Conservation (phyloP, 2,888 invertebrate genomes). For the Steromphala cineraria region DNA sequence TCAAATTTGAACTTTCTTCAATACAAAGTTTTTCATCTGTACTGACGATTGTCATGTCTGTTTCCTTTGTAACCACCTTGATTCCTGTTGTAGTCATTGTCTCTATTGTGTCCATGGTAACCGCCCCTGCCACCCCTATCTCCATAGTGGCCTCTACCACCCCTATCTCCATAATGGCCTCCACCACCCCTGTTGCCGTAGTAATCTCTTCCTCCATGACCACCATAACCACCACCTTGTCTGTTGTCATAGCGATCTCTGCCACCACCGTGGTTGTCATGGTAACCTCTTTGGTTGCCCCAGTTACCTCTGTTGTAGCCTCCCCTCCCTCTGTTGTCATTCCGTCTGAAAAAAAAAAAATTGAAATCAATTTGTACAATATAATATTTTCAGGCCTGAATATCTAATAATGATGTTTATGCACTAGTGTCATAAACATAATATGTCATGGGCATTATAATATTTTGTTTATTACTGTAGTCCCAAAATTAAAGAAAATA, state of each 20-base stretch:
- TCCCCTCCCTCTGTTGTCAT: not conserved
- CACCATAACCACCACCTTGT: not conserved
- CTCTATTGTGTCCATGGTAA: constrained; percentile 16
- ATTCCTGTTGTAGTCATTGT: constrained; percentile 22
- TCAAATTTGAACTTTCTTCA: too few species aligned
- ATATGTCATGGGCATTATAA: too few species aligned
- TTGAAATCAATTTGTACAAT: too few species aligned
- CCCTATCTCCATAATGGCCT: constrained; percentile 25
- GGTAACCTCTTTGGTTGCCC: not conserved
- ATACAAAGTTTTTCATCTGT: not conserved
- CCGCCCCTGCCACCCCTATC: not conserved
- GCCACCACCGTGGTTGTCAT: constrained; percentile 10
- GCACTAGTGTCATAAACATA: too few species aligned
- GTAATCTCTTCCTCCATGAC: constrained; percentile 9
- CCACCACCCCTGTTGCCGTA: constrained; percentile 21
- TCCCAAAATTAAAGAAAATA: too few species aligned
- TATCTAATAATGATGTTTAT: too few species aligned
- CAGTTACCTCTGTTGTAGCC: constrained; percentile 15
- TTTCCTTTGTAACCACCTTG: constrained; percentile 21
- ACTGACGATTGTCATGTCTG: constrained; percentile 10
- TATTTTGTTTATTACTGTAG: too few species aligned
- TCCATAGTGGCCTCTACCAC: not conserved
- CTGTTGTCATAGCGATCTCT: constrained; percentile 17
- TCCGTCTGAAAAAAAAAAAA: not conserved
- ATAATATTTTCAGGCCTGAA: too few species aligned